Conservation (phyloP, 2,797 vertebrate genomes). For the Avahi laniger region DNA sequence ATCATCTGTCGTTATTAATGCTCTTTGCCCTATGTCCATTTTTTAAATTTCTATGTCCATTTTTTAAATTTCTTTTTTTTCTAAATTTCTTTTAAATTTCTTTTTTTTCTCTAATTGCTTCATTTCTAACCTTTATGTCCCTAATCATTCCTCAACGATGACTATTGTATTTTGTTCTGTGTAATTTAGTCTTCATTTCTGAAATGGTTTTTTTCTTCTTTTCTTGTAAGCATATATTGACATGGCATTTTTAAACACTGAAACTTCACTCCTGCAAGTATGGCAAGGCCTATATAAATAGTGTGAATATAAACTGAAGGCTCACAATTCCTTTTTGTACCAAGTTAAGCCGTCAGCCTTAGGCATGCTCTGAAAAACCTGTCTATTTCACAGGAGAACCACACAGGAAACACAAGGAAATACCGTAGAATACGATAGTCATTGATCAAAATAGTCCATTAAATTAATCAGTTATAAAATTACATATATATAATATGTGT, state of each 20-base stretch:
- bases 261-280: background rate
- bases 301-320: background rate
- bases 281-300: background rate
- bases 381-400: background rate
- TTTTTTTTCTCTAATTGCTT: background rate
- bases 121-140: background rate
- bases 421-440: background rate
- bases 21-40: background rate
- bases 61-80: background rate
- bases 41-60: background rate
- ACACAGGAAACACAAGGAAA: background rate
- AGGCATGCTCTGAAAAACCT: background rate
- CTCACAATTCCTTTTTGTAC: background rate
- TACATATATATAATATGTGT: background rate
- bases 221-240: background rate
- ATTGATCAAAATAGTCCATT: background rate
- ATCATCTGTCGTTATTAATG: no score
- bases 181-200: background rate
- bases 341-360: background rate
- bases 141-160: background rate
- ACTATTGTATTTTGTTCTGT: conserved; percentile 26
- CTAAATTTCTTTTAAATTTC: no score
- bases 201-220: background rate
- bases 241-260: background rate
- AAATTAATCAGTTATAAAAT: background rate